Base-by-base conservation (phyloP, 2,113 vertebrate genomes). In the Callithrix jacchus region DNA sequence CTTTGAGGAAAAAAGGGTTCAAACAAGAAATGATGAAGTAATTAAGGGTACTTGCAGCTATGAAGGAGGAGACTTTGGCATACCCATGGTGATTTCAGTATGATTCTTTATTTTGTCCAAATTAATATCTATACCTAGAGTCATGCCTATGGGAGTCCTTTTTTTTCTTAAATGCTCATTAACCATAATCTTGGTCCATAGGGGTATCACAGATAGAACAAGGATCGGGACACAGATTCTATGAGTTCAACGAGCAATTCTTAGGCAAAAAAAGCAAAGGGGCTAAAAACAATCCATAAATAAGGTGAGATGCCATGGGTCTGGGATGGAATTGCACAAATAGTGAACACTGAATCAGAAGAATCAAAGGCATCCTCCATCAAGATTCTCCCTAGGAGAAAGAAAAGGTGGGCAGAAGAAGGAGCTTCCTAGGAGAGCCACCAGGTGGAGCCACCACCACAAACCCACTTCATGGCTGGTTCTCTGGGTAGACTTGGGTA, bases 371-470 rank as follows among this genome's bases (percentile, higher is more conserved):
- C 42, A 88, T 81, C 71, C 58, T 89, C 21, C 58, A n/a, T 35
- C n/a, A 56, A 70, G 35, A 71, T 21, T 84, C n/a, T 73, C 27
- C 21, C 52, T 49, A 16, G 47, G 14, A 83, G 27, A 89, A 77
- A 47, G 70, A 77, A 82, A 54, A 80, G 30, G 37, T 8, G 17
- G 70, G 25, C 30, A 85, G 49, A 35, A 91, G 40, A 30, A 92
- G 30, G 45, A 25, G 68, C 89, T 97, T 97, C 95, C 56, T 61
- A 89, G 35, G 45, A 97, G 14, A 96, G 71, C 96, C 97, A 97
- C 96, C 64, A 98, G 97, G 95, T 93, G 96, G 97, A 80, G 93
- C 92, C 96, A 97, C 93, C 8, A 95, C 82, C 90, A 86, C 45
- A 97, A 97, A 95, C 76, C 93, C 93, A 89, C 13, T 70, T 70